These are phyloP conservation scores for Drosophila auraria DNA, from an alignment of 1,140 invertebrate genomes.

Conservation along the genomic window DNA sequence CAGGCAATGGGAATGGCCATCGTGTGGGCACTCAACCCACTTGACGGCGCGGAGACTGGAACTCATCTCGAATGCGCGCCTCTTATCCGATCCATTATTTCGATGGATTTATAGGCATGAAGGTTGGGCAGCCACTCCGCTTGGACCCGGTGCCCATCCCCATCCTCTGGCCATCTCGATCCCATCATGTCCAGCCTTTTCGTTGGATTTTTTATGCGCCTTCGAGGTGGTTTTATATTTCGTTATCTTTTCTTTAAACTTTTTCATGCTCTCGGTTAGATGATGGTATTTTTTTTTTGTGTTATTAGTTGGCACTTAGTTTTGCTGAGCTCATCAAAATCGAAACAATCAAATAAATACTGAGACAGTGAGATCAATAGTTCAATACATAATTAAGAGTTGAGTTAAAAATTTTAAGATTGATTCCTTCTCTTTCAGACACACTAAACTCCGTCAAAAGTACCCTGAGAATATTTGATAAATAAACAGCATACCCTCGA, in stretches of 20 bases:
- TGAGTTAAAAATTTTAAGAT: background rate
- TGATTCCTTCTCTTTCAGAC: no score
- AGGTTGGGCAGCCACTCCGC: constrained; percentile 47
- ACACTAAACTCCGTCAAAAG: background rate
- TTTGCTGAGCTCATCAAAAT: constrained; percentile 33
- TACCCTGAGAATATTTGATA: background rate
- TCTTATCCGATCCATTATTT: constrained; percentile 80
- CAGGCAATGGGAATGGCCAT: constrained; percentile 37
- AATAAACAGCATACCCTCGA: background rate
- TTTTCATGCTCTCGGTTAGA: constrained; percentile 45
- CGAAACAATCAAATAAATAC: constrained; percentile 11
- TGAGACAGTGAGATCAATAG: background rate
- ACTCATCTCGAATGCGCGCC: constrained; percentile 66
- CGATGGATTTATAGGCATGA: constrained; percentile 74
- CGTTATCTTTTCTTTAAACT: constrained; percentile 56
- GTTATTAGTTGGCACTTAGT: constrained; percentile 41
- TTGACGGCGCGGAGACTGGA: constrained; percentile 39
- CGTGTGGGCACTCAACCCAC: constrained; percentile 50
- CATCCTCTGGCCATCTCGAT: constrained; percentile 10
- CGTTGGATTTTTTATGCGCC: constrained; percentile 58
- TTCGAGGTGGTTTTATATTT: constrained; percentile 48
- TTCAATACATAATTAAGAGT: no score
- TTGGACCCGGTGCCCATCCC: constrained; percentile 1
- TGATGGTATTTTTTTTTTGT: constrained; percentile 22
- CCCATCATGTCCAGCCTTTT: constrained; percentile 37